These are phyloP conservation scores for Neodiprion virginianus DNA, from an alignment of 1,140 invertebrate species.

Conservation along the genomic window DNA sequence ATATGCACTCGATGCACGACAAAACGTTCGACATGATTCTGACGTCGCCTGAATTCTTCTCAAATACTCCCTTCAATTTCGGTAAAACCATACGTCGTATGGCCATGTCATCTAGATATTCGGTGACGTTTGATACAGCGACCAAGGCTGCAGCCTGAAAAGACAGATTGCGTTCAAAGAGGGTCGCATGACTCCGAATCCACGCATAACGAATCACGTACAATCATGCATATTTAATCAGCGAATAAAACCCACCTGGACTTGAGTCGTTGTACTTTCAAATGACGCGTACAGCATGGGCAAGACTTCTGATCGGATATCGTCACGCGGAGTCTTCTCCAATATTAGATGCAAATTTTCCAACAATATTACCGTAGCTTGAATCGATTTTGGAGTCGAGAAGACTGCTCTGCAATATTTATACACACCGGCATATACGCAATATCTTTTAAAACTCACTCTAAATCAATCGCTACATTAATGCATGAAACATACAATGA, in stretches of 20 bases:
- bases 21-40: conserved; percentile 81
- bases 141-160: conserved; percentile 86
- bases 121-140: conserved; percentile 84
- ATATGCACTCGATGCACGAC: conserved; percentile 77
- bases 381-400: conserved; percentile 83
- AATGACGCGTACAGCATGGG: conserved; percentile 89
- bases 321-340: conserved; percentile 84
- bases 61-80: conserved; percentile 87
- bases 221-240: too few species aligned
- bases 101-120: conserved; percentile 84
- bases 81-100: conserved; percentile 85
- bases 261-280: conserved; percentile 90
- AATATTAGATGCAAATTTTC: conserved; percentile 93
- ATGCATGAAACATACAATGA: neutral
- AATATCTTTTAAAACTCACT: neutral
- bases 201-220: neutral
- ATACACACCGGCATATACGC: conserved; percentile 41
- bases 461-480: neutral
- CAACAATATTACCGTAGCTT: conserved; percentile 88
- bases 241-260: conserved; percentile 73
- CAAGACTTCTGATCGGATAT: conserved; percentile 82
- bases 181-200: neutral
- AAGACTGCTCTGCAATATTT: conserved; percentile 71
- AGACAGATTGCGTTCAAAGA: conserved; percentile 6
- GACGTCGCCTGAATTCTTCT: conserved; percentile 81